phyloP scores from a whole-genome alignment of 2,888 invertebrate genomes.

The Diogma glabrata region DNA sequence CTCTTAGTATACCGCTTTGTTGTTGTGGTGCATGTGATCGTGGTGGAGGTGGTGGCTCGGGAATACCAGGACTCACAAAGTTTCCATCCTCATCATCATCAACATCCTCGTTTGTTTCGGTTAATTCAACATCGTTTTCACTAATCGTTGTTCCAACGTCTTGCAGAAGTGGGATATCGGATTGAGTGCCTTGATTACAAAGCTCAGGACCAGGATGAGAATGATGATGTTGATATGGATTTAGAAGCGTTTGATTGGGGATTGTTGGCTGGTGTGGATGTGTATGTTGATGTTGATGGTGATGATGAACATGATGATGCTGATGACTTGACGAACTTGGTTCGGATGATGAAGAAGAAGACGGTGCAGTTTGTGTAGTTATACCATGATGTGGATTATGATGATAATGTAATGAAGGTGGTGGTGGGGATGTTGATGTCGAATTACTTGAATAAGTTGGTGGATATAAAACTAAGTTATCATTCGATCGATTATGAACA shows the following conservation, averaged over 20 bases:
- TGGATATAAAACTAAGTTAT: constrained; percentile 23
- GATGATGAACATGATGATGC: constrained; percentile 10
- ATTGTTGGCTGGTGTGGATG: not conserved
- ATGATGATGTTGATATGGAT: not conserved
- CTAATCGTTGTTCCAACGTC: constrained; percentile 20
- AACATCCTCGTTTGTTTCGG: constrained; percentile 35
- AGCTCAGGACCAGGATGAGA: constrained; percentile 15
- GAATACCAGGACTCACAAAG: constrained; percentile 36
- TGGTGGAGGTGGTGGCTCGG: constrained; percentile 48
- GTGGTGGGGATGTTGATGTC: constrained; percentile 26
- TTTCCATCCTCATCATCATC: constrained; percentile 36
- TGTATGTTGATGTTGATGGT: constrained; percentile 12
- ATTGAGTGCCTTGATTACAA: constrained; percentile 22
- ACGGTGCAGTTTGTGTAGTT: constrained; percentile 10
- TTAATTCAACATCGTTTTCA: constrained; percentile 20
- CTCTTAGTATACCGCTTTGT: constrained; percentile 45
- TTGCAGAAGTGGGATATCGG: constrained; percentile 19
- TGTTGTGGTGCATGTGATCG: constrained; percentile 32
- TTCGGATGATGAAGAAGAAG: constrained; percentile 6
- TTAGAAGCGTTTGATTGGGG: not conserved
- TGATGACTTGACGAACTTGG: constrained; percentile 20
- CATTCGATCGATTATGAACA: constrained; percentile 22
- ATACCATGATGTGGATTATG: constrained; percentile 10
- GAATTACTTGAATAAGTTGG: constrained; percentile 20
- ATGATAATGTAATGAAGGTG: constrained; percentile 26